phyloP scores from a whole-genome alignment of 2,113 vertebrate genomes.

The Otis tarda region DNA sequence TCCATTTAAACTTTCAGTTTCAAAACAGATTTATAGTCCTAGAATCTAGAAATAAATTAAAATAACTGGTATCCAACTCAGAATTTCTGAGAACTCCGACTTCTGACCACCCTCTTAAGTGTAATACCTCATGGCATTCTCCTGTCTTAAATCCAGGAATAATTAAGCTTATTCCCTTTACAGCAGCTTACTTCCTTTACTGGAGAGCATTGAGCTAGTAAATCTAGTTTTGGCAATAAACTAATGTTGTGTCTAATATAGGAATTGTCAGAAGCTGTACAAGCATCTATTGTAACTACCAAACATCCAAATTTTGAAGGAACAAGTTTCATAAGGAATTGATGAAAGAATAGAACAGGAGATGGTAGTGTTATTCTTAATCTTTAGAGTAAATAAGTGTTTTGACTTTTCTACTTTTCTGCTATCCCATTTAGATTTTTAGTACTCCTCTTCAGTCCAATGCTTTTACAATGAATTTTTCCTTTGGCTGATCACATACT shows the following conservation, averaged over 20 bases:
- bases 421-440: neutral
- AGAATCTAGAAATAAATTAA: neutral
- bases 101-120: neutral
- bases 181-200: conserved; percentile 17
- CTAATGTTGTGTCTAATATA: neutral
- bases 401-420: neutral
- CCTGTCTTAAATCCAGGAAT: neutral
- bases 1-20: neutral
- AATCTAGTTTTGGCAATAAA: conserved; percentile 9
- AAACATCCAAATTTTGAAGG: neutral
- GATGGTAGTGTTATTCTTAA: neutral
- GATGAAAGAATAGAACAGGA: neutral
- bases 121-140: neutral
- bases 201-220: neutral
- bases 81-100: conserved; percentile 27
- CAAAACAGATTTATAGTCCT: neutral
- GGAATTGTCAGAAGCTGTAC: neutral
- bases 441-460: neutral
- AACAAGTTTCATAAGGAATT: neutral
- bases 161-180: conserved; percentile 28
- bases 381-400: neutral
- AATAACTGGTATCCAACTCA: neutral
- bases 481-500: neutral
- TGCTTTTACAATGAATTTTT: neutral
- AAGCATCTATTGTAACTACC: neutral